Percentiles rank a stretch among this genome's conserved stretches.
Evolutionary conservation across 2,113 vertebrate genomes (phyloP).

Genomic region (Toxotes jaculatrix): DNA sequence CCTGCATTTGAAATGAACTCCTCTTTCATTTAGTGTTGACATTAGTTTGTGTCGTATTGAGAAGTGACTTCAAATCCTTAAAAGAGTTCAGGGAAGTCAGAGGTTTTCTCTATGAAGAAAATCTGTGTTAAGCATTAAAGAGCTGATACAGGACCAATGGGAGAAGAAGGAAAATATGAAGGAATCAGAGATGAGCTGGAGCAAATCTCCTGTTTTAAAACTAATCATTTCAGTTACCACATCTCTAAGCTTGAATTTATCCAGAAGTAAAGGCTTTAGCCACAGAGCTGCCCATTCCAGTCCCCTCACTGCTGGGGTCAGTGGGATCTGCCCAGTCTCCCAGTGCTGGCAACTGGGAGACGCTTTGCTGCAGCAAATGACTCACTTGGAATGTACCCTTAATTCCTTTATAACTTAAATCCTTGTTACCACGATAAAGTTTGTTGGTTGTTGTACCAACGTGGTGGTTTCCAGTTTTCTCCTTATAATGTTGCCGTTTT

Average conservation of each 20-base stretch:
- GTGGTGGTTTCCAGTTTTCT: too few relatives aligned
- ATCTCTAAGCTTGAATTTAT: neutral
- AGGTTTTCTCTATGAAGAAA: neutral
- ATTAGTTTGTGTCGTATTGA: too few relatives aligned
- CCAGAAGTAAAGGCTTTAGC: neutral
- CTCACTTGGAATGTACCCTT: neutral
- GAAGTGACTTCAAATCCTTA: too few relatives aligned
- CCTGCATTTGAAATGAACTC: too few relatives aligned
- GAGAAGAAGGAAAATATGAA: neutral
- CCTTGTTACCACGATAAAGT: neutral
- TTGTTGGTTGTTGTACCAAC: neutral
- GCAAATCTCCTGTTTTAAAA: neutral
- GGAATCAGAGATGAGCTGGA: neutral
- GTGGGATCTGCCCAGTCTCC: neutral
- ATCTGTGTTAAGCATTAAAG: neutral
- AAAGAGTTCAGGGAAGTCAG: too few relatives aligned
- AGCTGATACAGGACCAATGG: neutral
- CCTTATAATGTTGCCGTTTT: too few relatives aligned
- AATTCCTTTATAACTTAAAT: neutral
- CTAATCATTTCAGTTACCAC: neutral
- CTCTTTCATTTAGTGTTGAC: too few relatives aligned
- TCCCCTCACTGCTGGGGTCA: conserved; percentile 7
- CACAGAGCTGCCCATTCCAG: neutral
- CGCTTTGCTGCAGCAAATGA: neutral
- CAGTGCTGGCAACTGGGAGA: too few relatives aligned